These are phyloP conservation scores for Benitochromis conjunctus DNA, from an alignment of 2,113 vertebrate genomes.

Conservation along the genomic window DNA sequence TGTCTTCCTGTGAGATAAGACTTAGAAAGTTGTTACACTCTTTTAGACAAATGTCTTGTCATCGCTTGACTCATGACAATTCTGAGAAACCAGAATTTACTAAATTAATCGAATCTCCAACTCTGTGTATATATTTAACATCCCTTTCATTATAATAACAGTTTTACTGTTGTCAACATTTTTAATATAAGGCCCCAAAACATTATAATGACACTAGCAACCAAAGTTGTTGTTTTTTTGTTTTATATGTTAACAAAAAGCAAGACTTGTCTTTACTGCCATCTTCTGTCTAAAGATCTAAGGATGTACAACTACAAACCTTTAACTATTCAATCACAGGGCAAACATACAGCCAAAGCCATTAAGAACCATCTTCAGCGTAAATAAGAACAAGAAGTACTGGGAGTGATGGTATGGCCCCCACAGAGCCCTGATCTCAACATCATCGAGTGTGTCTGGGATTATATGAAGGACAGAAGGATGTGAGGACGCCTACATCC, in stretches of 20 bases:
- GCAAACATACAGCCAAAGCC: background rate
- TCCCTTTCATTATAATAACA: background rate
- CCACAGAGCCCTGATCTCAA: no score
- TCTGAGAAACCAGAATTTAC: background rate
- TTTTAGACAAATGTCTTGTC: background rate
- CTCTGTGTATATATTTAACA: background rate
- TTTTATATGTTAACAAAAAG: background rate
- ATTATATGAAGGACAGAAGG: no score
- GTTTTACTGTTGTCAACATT: background rate
- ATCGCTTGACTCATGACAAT: rapidly evolving
- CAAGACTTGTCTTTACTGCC: constrained; percentile 13
- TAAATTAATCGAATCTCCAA: background rate
- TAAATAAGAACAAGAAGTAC: no score
- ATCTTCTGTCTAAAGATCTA: background rate
- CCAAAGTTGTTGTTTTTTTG: background rate
- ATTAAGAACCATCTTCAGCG: background rate
- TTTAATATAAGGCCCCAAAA: background rate
- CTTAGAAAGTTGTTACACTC: background rate
- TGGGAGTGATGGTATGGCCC: no score
- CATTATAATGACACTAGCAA: background rate
- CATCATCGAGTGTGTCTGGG: no score
- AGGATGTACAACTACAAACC: background rate
- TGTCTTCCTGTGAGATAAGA: background rate
- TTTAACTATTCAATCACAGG: background rate
- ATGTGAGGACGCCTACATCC: no score